Percentiles rank a stretch among this genome's conserved stretches.
phyloP scores from a whole-genome alignment of 2,113 vertebrate genomes.

The Arvicanthis niloticus region DNA sequence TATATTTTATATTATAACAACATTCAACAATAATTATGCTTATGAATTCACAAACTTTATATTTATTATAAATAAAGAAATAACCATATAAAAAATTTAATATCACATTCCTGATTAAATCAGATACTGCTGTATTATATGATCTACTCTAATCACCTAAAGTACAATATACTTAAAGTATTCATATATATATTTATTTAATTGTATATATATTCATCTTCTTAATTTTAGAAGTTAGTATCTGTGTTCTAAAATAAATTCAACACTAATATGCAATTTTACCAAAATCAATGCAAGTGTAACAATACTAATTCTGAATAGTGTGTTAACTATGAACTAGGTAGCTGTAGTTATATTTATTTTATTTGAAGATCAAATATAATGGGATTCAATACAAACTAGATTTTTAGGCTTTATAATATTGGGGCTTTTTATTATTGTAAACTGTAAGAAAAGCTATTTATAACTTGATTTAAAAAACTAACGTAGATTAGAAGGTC shows the following conservation, averaged over 20 bases:
- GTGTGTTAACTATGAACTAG: neutral
- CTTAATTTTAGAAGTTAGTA: neutral
- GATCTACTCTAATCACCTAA: neutral
- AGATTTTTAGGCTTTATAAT: neutral
- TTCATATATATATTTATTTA: neutral
- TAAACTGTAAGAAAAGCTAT: neutral
- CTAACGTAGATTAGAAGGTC: neutral
- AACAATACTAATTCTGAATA: neutral
- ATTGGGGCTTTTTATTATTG: neutral
- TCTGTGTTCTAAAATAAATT: neutral
- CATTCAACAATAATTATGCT: neutral
- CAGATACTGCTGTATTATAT: neutral
- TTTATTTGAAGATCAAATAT: neutral
- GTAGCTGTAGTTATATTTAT: neutral
- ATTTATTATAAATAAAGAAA: neutral
- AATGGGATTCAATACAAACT: no score
- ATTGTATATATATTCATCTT: neutral
- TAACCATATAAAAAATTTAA: neutral
- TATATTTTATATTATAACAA: neutral
- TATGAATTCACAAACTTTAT: neutral
- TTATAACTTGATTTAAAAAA: neutral
- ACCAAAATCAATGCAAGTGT: neutral
- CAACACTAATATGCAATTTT: neutral
- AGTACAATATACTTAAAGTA: neutral
- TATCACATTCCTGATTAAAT: neutral